Evolutionary conservation across 1,140 invertebrate species (phyloP), one percentile per base, ranked within the genome.

Genomic region (Atta cephalotes): DNA sequence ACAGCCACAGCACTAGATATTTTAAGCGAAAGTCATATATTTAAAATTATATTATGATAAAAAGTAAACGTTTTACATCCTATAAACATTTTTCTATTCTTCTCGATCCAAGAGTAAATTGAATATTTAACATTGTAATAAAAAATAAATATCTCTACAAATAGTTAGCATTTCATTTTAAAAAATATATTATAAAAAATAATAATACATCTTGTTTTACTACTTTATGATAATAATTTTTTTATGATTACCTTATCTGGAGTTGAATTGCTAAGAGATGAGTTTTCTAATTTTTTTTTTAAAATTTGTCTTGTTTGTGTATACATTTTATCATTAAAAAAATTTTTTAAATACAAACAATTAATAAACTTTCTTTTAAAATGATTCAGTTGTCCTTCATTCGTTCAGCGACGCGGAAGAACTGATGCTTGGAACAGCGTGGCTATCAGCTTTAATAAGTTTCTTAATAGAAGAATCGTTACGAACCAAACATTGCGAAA

Each of bases 221-320:
- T 58, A 51, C 16, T 9, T 21, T 0, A 2, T 58, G 21, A 21
- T 53, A 80, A 70, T 21, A 80, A 70, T 53, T 68, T 79, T 70
- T 35, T 35, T 35, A 35, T 35, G 53, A 25, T 77, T 78, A 90
- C 89, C 88, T 65, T 90, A 39, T 90, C 89, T 6, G 53, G n/a
- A 3, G 28, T 31, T 1, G 60, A 68, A 2, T 5, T 53, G n/a
- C 18, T 68, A 2, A 39, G 2, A 3, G 35, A 9, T 28, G 4
- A 81, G 0, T 0, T 7, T 14, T 51, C 25, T 31, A n/a, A 25
- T 25, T 25, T 25, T 5, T 3, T 74, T 25, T 1, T 14, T 3
- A 10, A 4, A 31, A 1, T 39, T 31, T 14, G 7, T 3, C 16
- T 5, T 21, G 12, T 14, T 80, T 71, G 82, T 5, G 62, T 58